phyloP scores from a whole-genome alignment of 1,140 invertebrate species.

The Sarcophaga peregrina region DNA sequence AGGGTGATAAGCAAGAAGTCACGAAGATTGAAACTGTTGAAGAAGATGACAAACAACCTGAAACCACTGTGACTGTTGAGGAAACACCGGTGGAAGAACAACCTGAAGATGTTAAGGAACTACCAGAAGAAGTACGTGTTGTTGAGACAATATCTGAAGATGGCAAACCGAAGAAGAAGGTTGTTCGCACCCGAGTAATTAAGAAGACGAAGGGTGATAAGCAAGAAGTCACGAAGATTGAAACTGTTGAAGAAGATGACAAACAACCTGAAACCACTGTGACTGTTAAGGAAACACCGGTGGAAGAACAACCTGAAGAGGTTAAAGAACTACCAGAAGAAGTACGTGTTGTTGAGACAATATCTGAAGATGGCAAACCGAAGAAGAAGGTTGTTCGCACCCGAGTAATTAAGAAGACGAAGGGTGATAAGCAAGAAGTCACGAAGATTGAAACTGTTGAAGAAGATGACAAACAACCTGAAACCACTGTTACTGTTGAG shows the following conservation, averaged over 20 bases:
- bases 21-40: conserved; percentile 8
- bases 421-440: conserved; percentile 25
- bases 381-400: conserved; percentile 6
- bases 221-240: conserved; percentile 28
- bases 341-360: not conserved
- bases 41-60: conserved; percentile 25
- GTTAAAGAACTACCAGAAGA: not conserved
- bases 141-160: not conserved
- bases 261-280: conserved; percentile 25
- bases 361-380: conserved; percentile 2
- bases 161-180: conserved; percentile 11
- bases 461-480: conserved; percentile 17
- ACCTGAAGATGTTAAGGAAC: not conserved
- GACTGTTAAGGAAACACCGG: not conserved
- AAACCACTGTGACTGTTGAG: not conserved
- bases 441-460: conserved; percentile 23
- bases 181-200: not conserved
- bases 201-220: conserved; percentile 20
- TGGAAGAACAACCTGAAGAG: conserved; percentile 10
- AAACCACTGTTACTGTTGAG: conserved; percentile 13
- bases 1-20: conserved; percentile 29
- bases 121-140: not conserved
- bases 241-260: conserved; percentile 17
- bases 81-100: not conserved
- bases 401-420: not conserved